Evolutionary conservation across 1,140 invertebrate genomes (phyloP).

Genomic region (Teleopsis dalmanni): DNA sequence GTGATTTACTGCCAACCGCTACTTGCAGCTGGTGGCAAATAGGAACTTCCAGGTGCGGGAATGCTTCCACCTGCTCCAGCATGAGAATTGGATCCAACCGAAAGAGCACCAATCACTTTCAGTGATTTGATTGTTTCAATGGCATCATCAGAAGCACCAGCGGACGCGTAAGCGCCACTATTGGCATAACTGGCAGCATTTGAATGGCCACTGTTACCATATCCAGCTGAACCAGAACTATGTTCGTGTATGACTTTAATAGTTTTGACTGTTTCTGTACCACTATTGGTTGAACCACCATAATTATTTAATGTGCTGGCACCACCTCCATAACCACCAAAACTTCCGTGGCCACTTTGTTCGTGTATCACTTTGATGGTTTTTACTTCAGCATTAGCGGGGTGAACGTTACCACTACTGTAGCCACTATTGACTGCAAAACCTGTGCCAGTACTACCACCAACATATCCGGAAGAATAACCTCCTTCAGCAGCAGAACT

Average conservation of each 20-base stretch:
- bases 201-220: constrained; percentile 10
- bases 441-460: background rate
- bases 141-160: constrained; percentile 4
- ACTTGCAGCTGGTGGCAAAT: constrained; percentile 10
- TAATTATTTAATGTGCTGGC: constrained; percentile 1
- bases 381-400: constrained; percentile 12
- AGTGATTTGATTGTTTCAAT: constrained; percentile 7
- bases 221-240: constrained; percentile 12
- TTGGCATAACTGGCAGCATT: constrained; percentile 6
- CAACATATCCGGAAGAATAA: background rate
- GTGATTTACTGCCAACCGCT: constrained; percentile 16
- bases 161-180: constrained; percentile 14
- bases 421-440: background rate
- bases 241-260: constrained; percentile 34
- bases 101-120: constrained; percentile 13
- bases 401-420: no score
- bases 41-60: constrained; percentile 6
- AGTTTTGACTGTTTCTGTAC: constrained; percentile 24
- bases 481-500: constrained; percentile 4
- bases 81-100: constrained; percentile 18
- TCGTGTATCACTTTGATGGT: constrained; percentile 16
- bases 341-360: constrained; percentile 9
- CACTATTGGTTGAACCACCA: constrained; percentile 15
- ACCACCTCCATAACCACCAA: constrained; percentile 5
- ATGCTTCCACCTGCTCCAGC: constrained; percentile 17